Base-by-base conservation (phyloP, 2,113 vertebrate genomes). In the Oryzias woworae region DNA sequence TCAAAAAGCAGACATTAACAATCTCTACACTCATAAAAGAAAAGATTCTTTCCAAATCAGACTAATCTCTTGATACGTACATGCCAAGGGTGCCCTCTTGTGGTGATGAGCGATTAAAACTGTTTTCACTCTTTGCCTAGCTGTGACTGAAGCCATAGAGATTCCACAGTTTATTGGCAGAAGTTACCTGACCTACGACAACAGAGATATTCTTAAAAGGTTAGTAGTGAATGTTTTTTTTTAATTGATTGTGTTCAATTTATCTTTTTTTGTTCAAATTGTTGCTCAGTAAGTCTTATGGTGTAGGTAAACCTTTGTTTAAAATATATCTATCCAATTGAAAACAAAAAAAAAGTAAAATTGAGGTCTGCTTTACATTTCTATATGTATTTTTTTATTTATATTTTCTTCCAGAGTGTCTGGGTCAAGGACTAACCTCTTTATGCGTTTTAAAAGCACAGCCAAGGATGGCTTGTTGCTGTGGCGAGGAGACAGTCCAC, bases 111-210 rank as follows among this genome's bases (percentile, higher is more conserved):
- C 57, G 50, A 59, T 69, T 61, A 81, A 59, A 69, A 50, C 75
- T 56, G 4, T 81, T 45, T 71, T 74, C 72, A 36, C 16, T 24
- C 61, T 75, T 28, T 54, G 73, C 75, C 46, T 83, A 98, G 96
- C 94, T 16, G 92, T 98, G 68, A 94, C 93, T 43, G 95, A 98
- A 85, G 92, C 94, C 79, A 98, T 98, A 12, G 96, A 98, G 90
- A 95, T 96, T n/a, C 96, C 97, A 0, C 97, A 98, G 79, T 99
- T 99, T 55, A 98, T 94, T 2, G 96, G 97, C 28, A 92, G 96
- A 68, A 99, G 97, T 84, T 99, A 98, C 82, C 92, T 98, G 73
- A 94, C 80, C 0, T 98, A 98, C 0, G 94, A 97, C 77, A 94
- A 88, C 66, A 92, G 90, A 62, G 94, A 97, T 47, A 94, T 98